Evolutionary conservation across 2,113 vertebrate genomes (phyloP).

Genomic region (Silurus meridionalis): DNA sequence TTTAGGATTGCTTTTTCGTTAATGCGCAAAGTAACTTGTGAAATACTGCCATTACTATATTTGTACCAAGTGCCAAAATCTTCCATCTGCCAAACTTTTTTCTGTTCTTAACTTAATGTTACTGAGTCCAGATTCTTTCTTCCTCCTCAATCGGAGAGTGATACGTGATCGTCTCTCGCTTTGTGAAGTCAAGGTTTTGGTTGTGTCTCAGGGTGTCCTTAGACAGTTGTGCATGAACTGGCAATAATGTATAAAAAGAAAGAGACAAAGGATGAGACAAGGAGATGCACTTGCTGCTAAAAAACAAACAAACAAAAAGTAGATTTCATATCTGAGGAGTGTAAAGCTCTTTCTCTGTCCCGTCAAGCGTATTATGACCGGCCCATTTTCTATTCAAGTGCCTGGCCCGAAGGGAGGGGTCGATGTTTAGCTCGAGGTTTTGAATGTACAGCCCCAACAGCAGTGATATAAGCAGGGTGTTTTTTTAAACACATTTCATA

Average conservation of each 20-base stretch:
- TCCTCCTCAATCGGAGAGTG: constrained; percentile 35
- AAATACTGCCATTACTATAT: constrained; percentile 43
- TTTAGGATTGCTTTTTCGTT: constrained; percentile 44
- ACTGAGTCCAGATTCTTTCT: constrained; percentile 36
- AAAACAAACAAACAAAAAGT: constrained; percentile 51
- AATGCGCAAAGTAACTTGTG: constrained; percentile 39
- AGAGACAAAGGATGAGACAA: constrained; percentile 32
- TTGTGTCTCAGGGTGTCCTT: constrained; percentile 51
- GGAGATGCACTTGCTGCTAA: constrained; percentile 53
- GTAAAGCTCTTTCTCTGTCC: constrained; percentile 32
- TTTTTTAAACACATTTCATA: constrained; percentile 12
- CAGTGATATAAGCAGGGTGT: constrained; percentile 44
- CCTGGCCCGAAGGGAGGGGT: constrained; percentile 46
- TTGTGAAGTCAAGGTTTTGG: constrained; percentile 32
- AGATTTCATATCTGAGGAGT: constrained; percentile 44
- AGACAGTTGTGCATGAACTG: constrained; percentile 47
- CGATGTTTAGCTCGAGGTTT: constrained; percentile 36
- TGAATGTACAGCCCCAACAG: constrained; percentile 47
- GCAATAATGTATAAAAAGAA: constrained; percentile 52
- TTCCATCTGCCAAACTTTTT: constrained; percentile 49
- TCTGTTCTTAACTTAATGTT: constrained; percentile 28
- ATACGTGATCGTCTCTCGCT: constrained; percentile 41
- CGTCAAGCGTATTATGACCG: constrained; percentile 20
- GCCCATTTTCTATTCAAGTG: constrained; percentile 52
- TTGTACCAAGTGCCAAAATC: constrained; percentile 40